Conservation (phyloP, 1,140 invertebrate genomes). For the Sminthurides bifidus region DNA sequence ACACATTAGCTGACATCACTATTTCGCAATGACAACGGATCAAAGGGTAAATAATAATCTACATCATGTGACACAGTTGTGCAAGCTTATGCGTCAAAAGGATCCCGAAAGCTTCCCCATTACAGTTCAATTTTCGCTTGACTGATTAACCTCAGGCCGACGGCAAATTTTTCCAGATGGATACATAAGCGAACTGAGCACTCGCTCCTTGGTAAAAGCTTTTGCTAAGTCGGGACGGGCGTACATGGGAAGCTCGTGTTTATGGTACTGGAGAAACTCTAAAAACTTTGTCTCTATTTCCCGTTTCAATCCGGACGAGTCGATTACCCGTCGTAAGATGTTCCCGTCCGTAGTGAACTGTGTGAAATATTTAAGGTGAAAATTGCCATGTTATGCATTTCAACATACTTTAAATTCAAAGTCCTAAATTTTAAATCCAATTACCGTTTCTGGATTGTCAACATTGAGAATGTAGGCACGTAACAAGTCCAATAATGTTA, state of each 20-base stretch:
- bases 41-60: too few relatives aligned
- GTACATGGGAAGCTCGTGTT: conserved; percentile 21
- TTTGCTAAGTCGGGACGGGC: conserved; percentile 26
- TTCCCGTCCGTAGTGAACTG: conserved; percentile 24
- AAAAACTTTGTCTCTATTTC: conserved; percentile 21
- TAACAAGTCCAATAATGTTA: conserved; percentile 17
- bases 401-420: conserved; percentile 1
- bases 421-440: background rate
- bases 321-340: conserved; percentile 22
- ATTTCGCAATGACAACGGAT: too few relatives aligned
- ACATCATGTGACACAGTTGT: too few relatives aligned
- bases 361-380: background rate
- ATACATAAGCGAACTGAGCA: conserved; percentile 6
- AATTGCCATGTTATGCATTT: background rate
- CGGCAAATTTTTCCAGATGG: background rate
- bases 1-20: too few relatives aligned
- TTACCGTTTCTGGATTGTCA: conserved; percentile 19
- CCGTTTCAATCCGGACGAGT: conserved; percentile 15
- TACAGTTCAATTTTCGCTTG: background rate
- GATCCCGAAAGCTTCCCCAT: too few relatives aligned
- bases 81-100: too few relatives aligned
- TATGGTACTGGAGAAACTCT: conserved; percentile 23
- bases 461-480: conserved; percentile 15
- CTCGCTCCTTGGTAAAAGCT: conserved; percentile 17
- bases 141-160: background rate